Evolutionary conservation across 2,113 vertebrate genomes (phyloP), one percentile per base, ranked within the genome.

Genomic region (Tragelaphus strepsiceros): DNA sequence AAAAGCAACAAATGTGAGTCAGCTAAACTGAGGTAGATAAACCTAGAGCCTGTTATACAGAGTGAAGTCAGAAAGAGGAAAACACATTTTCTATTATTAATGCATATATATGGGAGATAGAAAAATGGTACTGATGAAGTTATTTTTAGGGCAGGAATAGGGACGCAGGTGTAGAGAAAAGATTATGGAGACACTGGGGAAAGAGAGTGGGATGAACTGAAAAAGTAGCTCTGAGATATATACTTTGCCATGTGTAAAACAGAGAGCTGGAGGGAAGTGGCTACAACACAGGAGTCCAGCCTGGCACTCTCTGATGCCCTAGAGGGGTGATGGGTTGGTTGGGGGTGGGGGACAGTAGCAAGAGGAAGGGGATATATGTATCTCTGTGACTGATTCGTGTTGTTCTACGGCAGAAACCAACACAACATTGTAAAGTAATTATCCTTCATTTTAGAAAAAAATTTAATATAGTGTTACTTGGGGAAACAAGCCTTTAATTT

Each of bases 401-500:
- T 74, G 71, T 77, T 77, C 12, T 43, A 43, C 0, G 2, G 22
- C 39, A 26, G 71, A 77, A 77, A 77, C 22, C 39, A 77, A 43
- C 22, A 77, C 71, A 77, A 7, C 71, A 43, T 26, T 77, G 22
- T 77, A 43, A 74, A 74, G 11, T 24, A 77, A 77, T 43, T 43
- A 77, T 77, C 71, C 13, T 77, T 71, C 19, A 39, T 24, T 74
- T 74, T 74, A 39, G 67, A 39, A 74, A 22, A 71, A 22, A 39
- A 22, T 1, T 39, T 39, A 3, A 39, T 13, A 74, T 13, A 39
- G 74, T 93, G 94, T 92, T 98, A 87, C 94, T 86, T 92, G 95
- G 74, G 97, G 92, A 95, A 98, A 39, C 5, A 96, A 98, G 13
- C 5, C 30, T 71, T 89, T 56, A 82, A 97, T 94, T 97, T 94